Evolutionary conservation across 2,113 vertebrate genomes (phyloP), one percentile per base, ranked within the genome.

Genomic region (Poicephalus meyeri): DNA sequence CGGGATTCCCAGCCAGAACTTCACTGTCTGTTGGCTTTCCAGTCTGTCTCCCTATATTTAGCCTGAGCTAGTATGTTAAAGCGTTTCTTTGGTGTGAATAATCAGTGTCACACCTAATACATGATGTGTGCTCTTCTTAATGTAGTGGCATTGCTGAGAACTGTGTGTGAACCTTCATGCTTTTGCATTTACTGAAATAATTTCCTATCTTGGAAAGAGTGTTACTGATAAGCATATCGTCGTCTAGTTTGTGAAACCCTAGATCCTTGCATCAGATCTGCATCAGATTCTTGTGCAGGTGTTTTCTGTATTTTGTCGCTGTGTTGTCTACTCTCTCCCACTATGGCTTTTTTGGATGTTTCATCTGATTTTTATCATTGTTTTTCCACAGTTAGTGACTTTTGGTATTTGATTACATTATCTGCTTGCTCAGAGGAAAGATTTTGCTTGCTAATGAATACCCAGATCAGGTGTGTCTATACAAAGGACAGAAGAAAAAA

Each of bases 81-180:
- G 25, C 72, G 74, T 81, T 80, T 89, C 82, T 91, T 96, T 92
- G 86, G 56, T 35, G 18, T 80, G 72, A 86, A 93, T 89, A 81
- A 47, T 80, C 52, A 50, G 70, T 24, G 16, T 28, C 65, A 4
- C 10, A 8, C 73, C 56, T 63, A 12, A 80, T 73, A 79, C 82
- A 50, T 73, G 55, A 80, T 37, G 35, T 86, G 52, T 88, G n/a
- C 52, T 93, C 71, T 80, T 89, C 56, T 71, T 70, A 19, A 29
- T 2, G 9, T 6, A 50, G 33, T 5, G 7, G 6, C n/a, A 3
- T 41, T 52, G 2, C 47, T 46, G 29, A 55, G 58, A 80, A 17
- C 31, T 41, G 12, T 25, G 13, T 2, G 8, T 25, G 15, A 68
- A 15, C 7, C 33, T 68, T 61, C 16, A 10, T 49, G 44, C 19